Evolutionary conservation across 2,888 invertebrate species (phyloP), one percentile per base, ranked within the genome.

Genomic region (Oxystoma pomonae): DNA sequence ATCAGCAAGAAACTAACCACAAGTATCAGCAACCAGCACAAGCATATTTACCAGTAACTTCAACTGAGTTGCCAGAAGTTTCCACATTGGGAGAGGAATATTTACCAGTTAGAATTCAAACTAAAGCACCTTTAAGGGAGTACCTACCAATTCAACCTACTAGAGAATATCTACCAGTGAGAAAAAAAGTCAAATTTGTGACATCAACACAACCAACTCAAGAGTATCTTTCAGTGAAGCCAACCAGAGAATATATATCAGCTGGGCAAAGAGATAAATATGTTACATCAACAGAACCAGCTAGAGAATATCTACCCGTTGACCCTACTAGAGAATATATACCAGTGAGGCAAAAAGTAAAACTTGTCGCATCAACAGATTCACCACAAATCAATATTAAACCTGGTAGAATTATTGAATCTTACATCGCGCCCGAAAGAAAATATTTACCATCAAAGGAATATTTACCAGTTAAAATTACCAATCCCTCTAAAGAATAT

Each of bases 171-270:
- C 12, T 35, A 35, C 35, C 35, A 7, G 3, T 12, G 12, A 35
- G 35, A 35, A 3, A 35, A 12, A 3, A 12, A 12, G 35, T 35
- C 12, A 35, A 35, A 35, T n/a, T n/a, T n/a, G 35, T 35, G 12
- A 35, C 35, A 7, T 7, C 35, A 35, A 12, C 12, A 7, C 12
- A 7, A 35, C 35, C 35, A 7, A 3, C 35, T 35, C 35, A 35
- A 35, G 35, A 35, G 12, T 35, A 35, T 35, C 12, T 35, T 3
- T n/a, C n/a, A n/a, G 60, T 66, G 5, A 62, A 62, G 22, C 65
- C 69, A 16, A 53, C 67, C 9, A 66, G 61, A 55, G 68, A 68
- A 52, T 71, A 71, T 57, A 55, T 71, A 21, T 64, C 66, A n/a
- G n/a, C n/a, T n/a, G n/a, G n/a, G n/a, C n/a, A n/a, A n/a, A n/a